phyloP scores from a whole-genome alignment of 2,113 vertebrate genomes.

The Passer domesticus region DNA sequence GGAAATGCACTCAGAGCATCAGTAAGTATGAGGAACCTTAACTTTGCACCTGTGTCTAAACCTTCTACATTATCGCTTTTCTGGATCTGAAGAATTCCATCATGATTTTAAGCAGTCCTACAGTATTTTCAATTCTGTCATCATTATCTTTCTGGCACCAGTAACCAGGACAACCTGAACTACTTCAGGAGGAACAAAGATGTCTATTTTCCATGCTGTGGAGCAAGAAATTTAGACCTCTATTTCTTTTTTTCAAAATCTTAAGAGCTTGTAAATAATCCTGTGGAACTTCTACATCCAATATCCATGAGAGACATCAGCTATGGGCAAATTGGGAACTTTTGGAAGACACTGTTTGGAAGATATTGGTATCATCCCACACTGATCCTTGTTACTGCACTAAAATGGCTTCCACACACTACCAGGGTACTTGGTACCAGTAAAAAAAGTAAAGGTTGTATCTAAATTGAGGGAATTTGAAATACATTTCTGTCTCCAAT shows the following conservation, averaged over 20 bases:
- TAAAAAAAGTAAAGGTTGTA: background rate
- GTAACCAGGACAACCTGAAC: background rate
- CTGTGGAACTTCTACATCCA: background rate
- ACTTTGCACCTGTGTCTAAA: background rate
- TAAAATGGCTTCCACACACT: background rate
- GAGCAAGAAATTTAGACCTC: background rate
- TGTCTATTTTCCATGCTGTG: background rate
- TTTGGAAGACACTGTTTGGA: background rate
- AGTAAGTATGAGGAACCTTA: background rate
- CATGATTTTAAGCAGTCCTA: rapidly evolving
- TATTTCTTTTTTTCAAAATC: background rate
- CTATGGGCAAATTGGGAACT: background rate
- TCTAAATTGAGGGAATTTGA: background rate
- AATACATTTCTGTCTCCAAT: background rate
- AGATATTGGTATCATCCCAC: background rate
- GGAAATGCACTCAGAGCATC: background rate
- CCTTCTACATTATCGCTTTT: background rate
- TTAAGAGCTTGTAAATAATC: background rate
- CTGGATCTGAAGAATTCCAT: background rate
- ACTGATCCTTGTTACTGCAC: background rate
- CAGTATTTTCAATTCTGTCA: background rate
- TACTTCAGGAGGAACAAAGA: background rate
- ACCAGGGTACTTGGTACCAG: background rate
- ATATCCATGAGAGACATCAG: background rate
- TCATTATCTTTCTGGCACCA: background rate